Conservation (phyloP, 2,113 vertebrate species). For the Balaenoptera acutorostrata region DNA sequence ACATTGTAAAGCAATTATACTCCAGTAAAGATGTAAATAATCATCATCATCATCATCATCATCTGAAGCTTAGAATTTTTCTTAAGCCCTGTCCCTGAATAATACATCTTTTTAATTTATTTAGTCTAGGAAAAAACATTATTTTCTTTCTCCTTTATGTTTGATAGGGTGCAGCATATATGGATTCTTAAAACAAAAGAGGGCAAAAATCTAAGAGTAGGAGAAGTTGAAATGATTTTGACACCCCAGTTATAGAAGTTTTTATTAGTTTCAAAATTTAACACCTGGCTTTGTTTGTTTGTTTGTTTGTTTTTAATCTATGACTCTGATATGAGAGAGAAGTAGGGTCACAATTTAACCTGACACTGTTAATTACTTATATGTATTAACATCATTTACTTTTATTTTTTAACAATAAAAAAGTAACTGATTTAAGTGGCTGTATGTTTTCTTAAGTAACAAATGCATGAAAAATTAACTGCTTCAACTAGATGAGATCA, state of each 20-base stretch:
- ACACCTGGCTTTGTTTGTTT: neutral
- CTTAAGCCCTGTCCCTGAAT: neutral
- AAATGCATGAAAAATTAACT: slow-evolving; percentile 64
- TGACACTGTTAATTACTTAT: neutral
- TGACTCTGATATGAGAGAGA: neutral
- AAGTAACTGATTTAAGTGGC: neutral
- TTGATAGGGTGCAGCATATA: neutral
- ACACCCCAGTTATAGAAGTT: neutral
- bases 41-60: no score
- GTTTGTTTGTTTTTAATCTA: neutral
- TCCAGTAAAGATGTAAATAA: no score
- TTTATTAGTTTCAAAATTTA: neutral
- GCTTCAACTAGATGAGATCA: slow-evolving; percentile 53
- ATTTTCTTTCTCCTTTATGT: neutral
- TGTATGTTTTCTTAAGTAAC: slow-evolving; percentile 61
- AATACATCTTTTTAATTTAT: neutral
- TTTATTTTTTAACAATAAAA: neutral
- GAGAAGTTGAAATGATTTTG: neutral
- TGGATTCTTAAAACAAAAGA: neutral
- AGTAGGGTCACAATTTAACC: neutral
- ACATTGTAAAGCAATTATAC: no score
- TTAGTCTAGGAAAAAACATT: neutral
- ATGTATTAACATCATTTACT: neutral
- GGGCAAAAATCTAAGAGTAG: neutral
- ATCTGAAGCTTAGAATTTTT: neutral